phyloP scores from a whole-genome alignment of 2,888 invertebrate species.

The Pinctada fucata region DNA sequence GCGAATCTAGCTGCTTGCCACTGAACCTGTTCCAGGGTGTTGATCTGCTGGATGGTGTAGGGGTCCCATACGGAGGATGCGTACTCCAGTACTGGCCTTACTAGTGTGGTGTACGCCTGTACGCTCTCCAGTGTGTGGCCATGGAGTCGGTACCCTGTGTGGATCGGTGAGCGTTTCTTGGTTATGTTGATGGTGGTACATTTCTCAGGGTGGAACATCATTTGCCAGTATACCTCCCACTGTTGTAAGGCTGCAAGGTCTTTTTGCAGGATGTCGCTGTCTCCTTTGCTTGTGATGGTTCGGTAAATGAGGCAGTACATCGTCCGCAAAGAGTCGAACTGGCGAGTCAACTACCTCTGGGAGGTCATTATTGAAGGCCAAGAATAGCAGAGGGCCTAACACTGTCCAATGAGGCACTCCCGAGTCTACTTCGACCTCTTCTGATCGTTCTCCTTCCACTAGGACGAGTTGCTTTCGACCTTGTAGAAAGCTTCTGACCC shows the following conservation, averaged over 20 bases:
- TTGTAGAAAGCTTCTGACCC: no score
- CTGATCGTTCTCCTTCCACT: no score
- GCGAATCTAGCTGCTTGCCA: not conserved
- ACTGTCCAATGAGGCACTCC: no score
- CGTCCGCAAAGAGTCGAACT: constrained; percentile 6
- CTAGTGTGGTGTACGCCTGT: constrained; percentile 15
- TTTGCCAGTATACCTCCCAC: constrained; percentile 11
- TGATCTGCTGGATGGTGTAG: not conserved
- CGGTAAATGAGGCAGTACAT: constrained; percentile 7
- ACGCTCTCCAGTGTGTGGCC: constrained; percentile 13
- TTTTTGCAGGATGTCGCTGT: constrained; percentile 4
- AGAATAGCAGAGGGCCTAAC: no score
- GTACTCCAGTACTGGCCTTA: constrained; percentile 19
- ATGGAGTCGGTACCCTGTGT: constrained; percentile 9
- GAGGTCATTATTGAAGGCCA: not conserved
- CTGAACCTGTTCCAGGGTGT: constrained; percentile 1
- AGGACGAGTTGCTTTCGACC: no score
- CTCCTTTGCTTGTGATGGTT: constrained; percentile 1
- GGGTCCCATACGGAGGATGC: constrained; percentile 7
- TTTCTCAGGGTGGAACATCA: constrained; percentile 1
- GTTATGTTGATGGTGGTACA: constrained; percentile 1
- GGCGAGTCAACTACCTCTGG: not conserved
- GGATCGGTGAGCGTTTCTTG: constrained; percentile 1
- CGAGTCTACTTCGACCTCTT: no score
- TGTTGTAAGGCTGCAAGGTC: not conserved